Evolutionary conservation across 2,888 invertebrate species (phyloP).

Genomic region (Drosophila anomelani): DNA sequence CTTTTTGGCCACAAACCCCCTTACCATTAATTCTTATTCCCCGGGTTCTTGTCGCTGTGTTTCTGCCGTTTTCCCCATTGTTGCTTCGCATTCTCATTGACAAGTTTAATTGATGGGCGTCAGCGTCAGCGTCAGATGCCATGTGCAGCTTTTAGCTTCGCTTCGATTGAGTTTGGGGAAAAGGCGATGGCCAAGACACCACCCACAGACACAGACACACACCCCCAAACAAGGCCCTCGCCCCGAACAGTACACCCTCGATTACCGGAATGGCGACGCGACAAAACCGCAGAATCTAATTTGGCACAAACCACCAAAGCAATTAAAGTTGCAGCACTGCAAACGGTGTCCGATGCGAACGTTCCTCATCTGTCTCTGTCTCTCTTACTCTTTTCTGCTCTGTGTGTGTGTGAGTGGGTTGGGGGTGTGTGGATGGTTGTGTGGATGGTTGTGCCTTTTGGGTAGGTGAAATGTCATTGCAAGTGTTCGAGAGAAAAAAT

Average conservation of each 20-base stretch:
- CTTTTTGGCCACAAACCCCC: background rate
- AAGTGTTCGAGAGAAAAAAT: slow-evolving; percentile 4
- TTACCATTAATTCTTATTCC: slow-evolving; percentile 38
- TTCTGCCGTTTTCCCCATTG: slow-evolving; percentile 23
- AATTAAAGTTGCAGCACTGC: slow-evolving; percentile 78
- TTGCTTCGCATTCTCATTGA: slow-evolving; percentile 48
- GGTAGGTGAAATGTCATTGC: slow-evolving; percentile 21
- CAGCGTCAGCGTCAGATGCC: slow-evolving; percentile 52
- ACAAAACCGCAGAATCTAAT: slow-evolving; percentile 77
- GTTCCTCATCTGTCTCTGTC: slow-evolving; percentile 34
- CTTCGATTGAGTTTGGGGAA: slow-evolving; percentile 29
- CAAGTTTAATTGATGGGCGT: slow-evolving; percentile 67
- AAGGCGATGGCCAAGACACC: slow-evolving; percentile 37
- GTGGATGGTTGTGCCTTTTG: background rate
- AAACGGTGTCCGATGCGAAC: slow-evolving; percentile 50
- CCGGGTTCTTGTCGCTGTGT: slow-evolving; percentile 35
- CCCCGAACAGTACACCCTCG: slow-evolving; percentile 30
- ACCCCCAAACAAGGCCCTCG: background rate
- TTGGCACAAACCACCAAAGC: slow-evolving; percentile 80
- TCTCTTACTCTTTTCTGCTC: background rate
- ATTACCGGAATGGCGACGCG: slow-evolving; percentile 66
- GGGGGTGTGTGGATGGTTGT: too few relatives aligned
- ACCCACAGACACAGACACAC: background rate
- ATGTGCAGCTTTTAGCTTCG: slow-evolving; percentile 39
- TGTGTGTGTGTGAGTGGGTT: background rate